Evolutionary conservation across 2,888 invertebrate species (phyloP).

Genomic region (Hypercompe scribonia): DNA sequence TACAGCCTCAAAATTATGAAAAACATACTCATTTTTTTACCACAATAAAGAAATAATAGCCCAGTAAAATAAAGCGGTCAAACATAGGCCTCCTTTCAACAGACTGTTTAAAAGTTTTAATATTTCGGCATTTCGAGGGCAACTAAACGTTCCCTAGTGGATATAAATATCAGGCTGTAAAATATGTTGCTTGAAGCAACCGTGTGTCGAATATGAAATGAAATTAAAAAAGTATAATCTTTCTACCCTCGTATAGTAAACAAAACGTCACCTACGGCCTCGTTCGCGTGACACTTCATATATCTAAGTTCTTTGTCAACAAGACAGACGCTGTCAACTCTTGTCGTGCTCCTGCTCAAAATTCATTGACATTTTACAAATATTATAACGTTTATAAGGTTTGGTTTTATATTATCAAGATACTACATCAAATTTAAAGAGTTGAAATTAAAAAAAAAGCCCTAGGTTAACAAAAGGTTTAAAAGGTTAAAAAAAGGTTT

Average conservation of each 20-base stretch:
- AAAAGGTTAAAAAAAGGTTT: too few relatives aligned
- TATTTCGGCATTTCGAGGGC: background rate
- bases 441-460: too few relatives aligned
- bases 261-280: slow-evolving; percentile 3
- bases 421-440: background rate
- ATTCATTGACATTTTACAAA: slow-evolving; percentile 11
- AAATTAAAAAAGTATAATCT: slow-evolving; percentile 17
- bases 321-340: slow-evolving; percentile 5
- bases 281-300: slow-evolving; percentile 13
- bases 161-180: background rate
- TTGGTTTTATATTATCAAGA: background rate
- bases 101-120: background rate
- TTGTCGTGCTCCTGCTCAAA: slow-evolving; percentile 8
- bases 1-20: too few relatives aligned
- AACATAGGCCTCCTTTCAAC: background rate
- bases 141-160: background rate
- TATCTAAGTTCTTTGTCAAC: slow-evolving; percentile 19
- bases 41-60: background rate
- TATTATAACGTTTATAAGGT: background rate
- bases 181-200: background rate
- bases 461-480: too few relatives aligned
- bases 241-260: slow-evolving; percentile 7
- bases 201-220: background rate
- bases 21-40: too few relatives aligned
- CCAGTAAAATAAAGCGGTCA: background rate